phyloP scores from a whole-genome alignment of 2,113 vertebrate genomes.

The Odontophorus gujanensis region DNA sequence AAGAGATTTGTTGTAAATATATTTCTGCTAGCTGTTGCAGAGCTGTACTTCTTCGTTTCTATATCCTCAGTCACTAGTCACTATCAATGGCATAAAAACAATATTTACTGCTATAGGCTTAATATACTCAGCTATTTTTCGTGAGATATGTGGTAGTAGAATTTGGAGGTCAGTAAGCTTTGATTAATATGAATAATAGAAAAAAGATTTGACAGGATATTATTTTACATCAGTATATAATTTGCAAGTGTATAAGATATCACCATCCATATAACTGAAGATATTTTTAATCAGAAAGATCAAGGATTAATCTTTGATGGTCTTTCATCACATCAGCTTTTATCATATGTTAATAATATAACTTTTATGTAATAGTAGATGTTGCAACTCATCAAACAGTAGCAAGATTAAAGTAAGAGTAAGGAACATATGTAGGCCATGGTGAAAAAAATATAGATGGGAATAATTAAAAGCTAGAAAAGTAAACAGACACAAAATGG shows the following conservation, averaged over 20 bases:
- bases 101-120: neutral
- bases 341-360: conserved; percentile 49
- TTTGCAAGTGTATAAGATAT: conserved; percentile 2
- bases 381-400: conserved; percentile 47
- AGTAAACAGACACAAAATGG: conserved; percentile 44
- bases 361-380: conserved; percentile 51
- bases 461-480: conserved; percentile 44
- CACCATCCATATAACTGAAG: neutral
- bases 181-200: conserved; percentile 11
- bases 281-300: conserved; percentile 49
- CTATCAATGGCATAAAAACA: neutral
- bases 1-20: neutral
- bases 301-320: conserved; percentile 41
- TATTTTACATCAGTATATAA: conserved; percentile 36
- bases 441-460: neutral
- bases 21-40: neutral
- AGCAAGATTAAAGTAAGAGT: conserved; percentile 57
- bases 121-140: conserved; percentile 2
- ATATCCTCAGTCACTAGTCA: neutral
- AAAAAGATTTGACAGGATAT: conserved; percentile 28
- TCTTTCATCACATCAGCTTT: conserved; percentile 52
- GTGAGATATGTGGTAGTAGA: neutral
- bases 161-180: conserved; percentile 9
- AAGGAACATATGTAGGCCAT: conserved; percentile 54
- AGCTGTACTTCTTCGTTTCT: neutral